Percentiles rank a stretch among this genome's conserved stretches.
Conservation (phyloP, 2,797 vertebrate species). For the Intellagama lesueurii region DNA sequence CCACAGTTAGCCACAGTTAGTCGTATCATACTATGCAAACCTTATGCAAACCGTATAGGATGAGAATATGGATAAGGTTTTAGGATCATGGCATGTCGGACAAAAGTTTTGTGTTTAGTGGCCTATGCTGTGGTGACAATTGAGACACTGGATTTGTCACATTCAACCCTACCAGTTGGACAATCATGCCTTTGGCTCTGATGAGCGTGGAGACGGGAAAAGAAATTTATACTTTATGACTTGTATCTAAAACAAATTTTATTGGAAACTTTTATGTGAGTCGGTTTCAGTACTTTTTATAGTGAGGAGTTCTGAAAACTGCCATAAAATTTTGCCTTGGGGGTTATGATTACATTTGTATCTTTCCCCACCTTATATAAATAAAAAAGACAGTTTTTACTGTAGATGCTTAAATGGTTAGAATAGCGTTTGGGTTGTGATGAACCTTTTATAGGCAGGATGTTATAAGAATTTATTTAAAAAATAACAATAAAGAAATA, state of each 20-base stretch:
- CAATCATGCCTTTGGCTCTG: constrained; percentile 62
- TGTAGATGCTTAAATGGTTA: constrained; percentile 84
- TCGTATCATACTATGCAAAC: too few relatives aligned
- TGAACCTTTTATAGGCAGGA: constrained; percentile 81
- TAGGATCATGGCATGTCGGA: neutral
- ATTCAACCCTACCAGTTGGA: constrained; percentile 50
- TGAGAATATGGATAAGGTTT: neutral
- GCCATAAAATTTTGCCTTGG: constrained; percentile 82
- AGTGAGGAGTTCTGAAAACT: constrained; percentile 81
- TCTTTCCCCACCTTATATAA: constrained; percentile 83
- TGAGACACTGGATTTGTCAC: neutral
- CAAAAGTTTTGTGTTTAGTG: neutral
- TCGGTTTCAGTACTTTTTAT: constrained; percentile 80
- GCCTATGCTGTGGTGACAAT: neutral
- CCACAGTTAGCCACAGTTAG: too few relatives aligned
- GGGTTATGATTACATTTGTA: constrained; percentile 85
- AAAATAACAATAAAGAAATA: constrained; percentile 78
- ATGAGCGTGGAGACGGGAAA: constrained; percentile 52
- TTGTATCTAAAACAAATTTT: constrained; percentile 81
- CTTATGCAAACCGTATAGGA: too few relatives aligned
- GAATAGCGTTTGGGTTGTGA: constrained; percentile 78
- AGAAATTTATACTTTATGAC: constrained; percentile 74
- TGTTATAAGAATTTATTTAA: constrained; percentile 78
- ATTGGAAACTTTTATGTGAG: constrained; percentile 82
- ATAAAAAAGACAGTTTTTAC: constrained; percentile 86